Conservation (phyloP, 2,113 vertebrate species). For the Myiagra hebetior region DNA sequence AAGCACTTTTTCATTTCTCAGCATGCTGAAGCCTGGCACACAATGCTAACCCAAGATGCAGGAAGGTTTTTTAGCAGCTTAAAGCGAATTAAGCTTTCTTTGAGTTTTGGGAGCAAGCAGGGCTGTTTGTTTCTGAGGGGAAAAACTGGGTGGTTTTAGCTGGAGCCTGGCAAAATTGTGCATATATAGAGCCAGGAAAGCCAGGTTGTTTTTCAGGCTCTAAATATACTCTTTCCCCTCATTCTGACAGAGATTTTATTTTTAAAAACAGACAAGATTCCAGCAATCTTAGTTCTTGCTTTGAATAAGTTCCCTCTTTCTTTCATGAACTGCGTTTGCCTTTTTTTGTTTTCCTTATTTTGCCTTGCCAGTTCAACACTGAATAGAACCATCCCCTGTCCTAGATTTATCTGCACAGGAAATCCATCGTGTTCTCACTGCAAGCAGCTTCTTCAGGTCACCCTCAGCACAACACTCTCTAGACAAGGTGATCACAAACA, state of each 20-base stretch:
- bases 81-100: slow-evolving; percentile 33
- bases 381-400: not conserved
- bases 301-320: slow-evolving; percentile 34
- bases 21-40: slow-evolving; percentile 17
- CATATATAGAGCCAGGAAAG: slow-evolving; percentile 2
- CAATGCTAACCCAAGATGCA: slow-evolving; percentile 20
- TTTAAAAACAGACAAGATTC: slow-evolving; percentile 31
- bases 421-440: not conserved
- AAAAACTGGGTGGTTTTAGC: slow-evolving; percentile 10
- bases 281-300: slow-evolving; percentile 5
- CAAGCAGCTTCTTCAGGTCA: not conserved
- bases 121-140: slow-evolving; percentile 10
- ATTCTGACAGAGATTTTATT: slow-evolving; percentile 30
- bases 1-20: slow-evolving; percentile 51
- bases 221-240: slow-evolving; percentile 9
- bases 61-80: slow-evolving; percentile 34
- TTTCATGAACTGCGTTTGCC: not conserved
- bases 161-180: slow-evolving; percentile 8
- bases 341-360: not conserved
- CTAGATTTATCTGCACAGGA: not conserved
- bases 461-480: not conserved
- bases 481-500: not conserved
- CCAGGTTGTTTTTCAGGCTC: slow-evolving; percentile 32
- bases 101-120: slow-evolving; percentile 30
- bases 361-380: not conserved